phyloP scores from a whole-genome alignment of 2,888 invertebrate species.

The Lumbricus terrestris region DNA sequence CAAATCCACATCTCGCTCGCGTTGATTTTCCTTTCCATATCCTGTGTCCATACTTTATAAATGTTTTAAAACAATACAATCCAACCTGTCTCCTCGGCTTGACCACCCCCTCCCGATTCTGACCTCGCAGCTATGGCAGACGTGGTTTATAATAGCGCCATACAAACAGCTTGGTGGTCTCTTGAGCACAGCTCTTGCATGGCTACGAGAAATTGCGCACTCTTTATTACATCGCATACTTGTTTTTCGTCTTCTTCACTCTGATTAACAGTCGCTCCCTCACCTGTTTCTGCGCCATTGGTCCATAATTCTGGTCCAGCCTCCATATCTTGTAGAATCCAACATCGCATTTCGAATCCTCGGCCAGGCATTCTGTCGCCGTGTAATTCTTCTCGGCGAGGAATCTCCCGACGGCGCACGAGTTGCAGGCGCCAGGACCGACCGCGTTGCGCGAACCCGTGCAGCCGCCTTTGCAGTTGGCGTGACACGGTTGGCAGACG shows the following conservation, averaged over 20 bases:
- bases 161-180: no score
- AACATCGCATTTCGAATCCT: not conserved
- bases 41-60: no score
- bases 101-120: no score
- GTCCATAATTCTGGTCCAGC: not conserved
- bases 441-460: slow-evolving; percentile 73
- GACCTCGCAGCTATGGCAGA: no score
- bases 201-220: no score
- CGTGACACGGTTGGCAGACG: slow-evolving; percentile 78
- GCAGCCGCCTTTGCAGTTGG: slow-evolving; percentile 72
- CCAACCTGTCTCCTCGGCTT: no score
- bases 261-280: not conserved
- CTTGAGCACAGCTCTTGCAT: no score
- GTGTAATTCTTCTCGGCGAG: not conserved
- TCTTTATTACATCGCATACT: no score
- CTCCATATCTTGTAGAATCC: slow-evolving; percentile 15
- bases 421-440: slow-evolving; percentile 80
- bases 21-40: no score
- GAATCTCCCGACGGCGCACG: slow-evolving; percentile 73
- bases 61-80: no score
- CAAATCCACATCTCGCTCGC: no score
- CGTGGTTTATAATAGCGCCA: no score
- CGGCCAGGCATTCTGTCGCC: slow-evolving; percentile 13
- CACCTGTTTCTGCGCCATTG: not conserved
- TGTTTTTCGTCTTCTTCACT: not conserved